phyloP scores from a whole-genome alignment of 2,888 invertebrate species.

The Hylaea fasciaria region DNA sequence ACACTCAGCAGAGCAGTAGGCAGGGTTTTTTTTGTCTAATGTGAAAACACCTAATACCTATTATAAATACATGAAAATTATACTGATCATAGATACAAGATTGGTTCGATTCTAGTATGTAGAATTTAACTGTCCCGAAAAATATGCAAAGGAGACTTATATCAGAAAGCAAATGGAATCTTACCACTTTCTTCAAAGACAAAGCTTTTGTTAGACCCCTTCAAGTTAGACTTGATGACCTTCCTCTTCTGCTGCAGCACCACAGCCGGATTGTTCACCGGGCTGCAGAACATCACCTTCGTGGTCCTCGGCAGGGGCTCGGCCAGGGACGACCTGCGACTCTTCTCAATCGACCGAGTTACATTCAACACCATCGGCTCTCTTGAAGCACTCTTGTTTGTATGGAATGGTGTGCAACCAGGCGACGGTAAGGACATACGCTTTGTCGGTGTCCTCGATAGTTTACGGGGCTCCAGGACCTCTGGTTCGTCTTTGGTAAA shows the following conservation, averaged over 20 bases:
- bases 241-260: conserved; percentile 63
- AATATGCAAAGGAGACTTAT: not conserved
- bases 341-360: conserved; percentile 73
- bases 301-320: conserved; percentile 57
- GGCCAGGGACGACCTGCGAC: conserved; percentile 44
- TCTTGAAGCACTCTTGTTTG: conserved; percentile 52
- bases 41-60: no score
- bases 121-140: no score
- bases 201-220: conserved; percentile 80
- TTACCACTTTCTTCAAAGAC: conserved; percentile 72
- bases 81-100: no score
- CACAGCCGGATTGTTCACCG: conserved; percentile 59
- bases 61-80: no score
- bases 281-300: conserved; percentile 79
- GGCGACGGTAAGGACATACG: conserved; percentile 61
- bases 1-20: no score
- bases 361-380: conserved; percentile 63
- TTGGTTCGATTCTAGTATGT: no score
- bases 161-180: conserved; percentile 33
- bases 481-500: conserved; percentile 70
- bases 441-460: conserved; percentile 57
- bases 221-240: conserved; percentile 78
- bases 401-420: conserved; percentile 71
- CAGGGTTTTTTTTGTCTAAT: no score
- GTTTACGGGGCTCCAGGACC: not conserved